Conservation (phyloP, 1,140 invertebrate genomes). For the Apocrypta bakeri region DNA sequence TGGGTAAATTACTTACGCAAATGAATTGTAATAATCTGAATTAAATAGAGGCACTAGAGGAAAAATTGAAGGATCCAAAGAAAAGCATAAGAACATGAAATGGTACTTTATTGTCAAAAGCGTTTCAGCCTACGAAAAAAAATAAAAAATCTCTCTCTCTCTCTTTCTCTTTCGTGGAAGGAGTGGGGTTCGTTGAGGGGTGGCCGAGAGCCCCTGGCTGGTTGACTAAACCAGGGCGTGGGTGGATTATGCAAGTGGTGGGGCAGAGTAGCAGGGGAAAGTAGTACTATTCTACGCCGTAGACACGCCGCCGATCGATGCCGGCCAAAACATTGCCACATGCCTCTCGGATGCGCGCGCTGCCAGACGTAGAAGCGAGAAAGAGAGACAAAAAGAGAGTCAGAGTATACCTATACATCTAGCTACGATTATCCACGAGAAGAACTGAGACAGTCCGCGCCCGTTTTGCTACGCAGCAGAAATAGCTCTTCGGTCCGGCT, state of each 20-base stretch:
- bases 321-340: conserved; percentile 75
- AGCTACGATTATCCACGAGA: not conserved
- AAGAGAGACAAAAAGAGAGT: conserved; percentile 3
- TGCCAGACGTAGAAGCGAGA: conserved; percentile 33
- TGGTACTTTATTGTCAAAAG: no score
- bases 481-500: conserved; percentile 28
- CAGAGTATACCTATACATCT: no score
- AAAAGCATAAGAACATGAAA: no score
- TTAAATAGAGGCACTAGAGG: no score
- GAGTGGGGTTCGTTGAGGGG: no score
- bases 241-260: conserved; percentile 65
- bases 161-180: no score
- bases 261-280: conserved; percentile 37
- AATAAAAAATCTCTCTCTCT: no score
- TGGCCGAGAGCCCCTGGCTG: conserved; percentile 66
- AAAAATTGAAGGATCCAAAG: no score
- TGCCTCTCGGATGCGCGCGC: conserved; percentile 60
- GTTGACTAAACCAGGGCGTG: conserved; percentile 70
- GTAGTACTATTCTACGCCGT: conserved; percentile 65
- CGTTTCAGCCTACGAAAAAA: no score
- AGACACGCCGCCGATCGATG: conserved; percentile 66
- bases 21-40: no score
- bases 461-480: conserved; percentile 48
- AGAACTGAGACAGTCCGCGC: conserved; percentile 28
- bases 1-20: no score